A percentile compares a stretch with the other conserved stretches of the same genome.
Evolutionary conservation across 1,140 invertebrate genomes (phyloP).

Genomic region (Anastrepha obliqua): DNA sequence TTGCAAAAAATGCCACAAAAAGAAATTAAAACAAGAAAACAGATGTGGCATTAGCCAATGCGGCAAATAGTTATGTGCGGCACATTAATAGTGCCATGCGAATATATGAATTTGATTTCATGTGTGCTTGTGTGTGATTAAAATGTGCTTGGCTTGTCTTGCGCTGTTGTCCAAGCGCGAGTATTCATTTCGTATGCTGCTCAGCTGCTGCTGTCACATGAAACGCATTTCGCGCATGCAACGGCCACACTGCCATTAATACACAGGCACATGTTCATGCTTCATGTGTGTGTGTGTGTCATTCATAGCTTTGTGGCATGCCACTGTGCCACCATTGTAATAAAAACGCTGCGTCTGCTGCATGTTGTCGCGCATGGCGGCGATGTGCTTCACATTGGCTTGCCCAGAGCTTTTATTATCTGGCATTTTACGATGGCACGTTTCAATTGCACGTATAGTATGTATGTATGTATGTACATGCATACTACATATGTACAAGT

Average conservation of each 20-base stretch:
- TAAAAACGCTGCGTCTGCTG: neutral
- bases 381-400: slow-evolving; percentile 10
- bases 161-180: neutral
- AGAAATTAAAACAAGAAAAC: slow-evolving; percentile 11
- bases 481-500: neutral
- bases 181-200: slow-evolving; percentile 19
- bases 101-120: neutral
- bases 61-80: neutral
- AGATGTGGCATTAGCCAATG: slow-evolving; percentile 12
- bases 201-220: slow-evolving; percentile 38
- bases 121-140: neutral
- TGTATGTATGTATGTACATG: no score
- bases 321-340: slow-evolving; percentile 23
- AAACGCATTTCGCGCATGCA: slow-evolving; percentile 26
- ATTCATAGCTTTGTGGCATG: slow-evolving; percentile 21
- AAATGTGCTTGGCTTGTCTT: neutral
- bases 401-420: neutral
- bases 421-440: neutral
- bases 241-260: neutral
- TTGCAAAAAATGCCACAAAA: neutral
- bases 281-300: neutral
- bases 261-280: neutral
- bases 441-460: slow-evolving; percentile 20
- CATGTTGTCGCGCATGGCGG: neutral
- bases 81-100: neutral